A percentile compares a stretch with the other conserved stretches of the same genome.
Conservation (phyloP, 2,888 invertebrate genomes). For the Chrysolina haemoptera region DNA sequence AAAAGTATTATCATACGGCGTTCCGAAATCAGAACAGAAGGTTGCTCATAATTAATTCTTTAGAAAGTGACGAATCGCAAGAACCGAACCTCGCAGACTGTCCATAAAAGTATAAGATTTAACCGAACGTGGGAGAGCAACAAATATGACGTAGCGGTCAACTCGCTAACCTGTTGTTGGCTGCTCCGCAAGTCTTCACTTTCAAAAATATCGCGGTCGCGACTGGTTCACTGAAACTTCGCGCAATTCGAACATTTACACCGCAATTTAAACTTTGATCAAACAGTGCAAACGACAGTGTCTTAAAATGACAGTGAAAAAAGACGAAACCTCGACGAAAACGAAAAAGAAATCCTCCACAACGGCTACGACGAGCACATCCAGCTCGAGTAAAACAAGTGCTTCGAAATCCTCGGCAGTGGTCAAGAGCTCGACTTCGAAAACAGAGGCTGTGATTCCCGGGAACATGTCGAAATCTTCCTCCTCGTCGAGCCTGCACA, state of each 20-base stretch:
- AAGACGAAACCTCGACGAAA: slow-evolving; percentile 58
- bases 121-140: slow-evolving; percentile 60
- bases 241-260: slow-evolving; percentile 35
- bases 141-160: slow-evolving; percentile 57
- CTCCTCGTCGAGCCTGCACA: slow-evolving; percentile 66
- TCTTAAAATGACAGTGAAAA: slow-evolving; percentile 63
- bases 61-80: slow-evolving; percentile 62
- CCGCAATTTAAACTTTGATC: slow-evolving; percentile 52
- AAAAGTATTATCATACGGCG: slow-evolving; percentile 14
- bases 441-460: slow-evolving; percentile 48
- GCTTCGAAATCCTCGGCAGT: slow-evolving; percentile 56
- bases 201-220: slow-evolving; percentile 58
- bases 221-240: slow-evolving; percentile 47
- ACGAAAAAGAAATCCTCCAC: slow-evolving; percentile 59
- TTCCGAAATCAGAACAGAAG: slow-evolving; percentile 10
- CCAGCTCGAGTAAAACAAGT: slow-evolving; percentile 55
- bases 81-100: slow-evolving; percentile 55
- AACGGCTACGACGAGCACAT: slow-evolving; percentile 40
- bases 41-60: slow-evolving; percentile 29
- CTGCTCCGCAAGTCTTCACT: slow-evolving; percentile 50
- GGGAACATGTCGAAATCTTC: slow-evolving; percentile 64
- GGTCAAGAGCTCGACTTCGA: slow-evolving; percentile 47
- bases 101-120: slow-evolving; percentile 66
- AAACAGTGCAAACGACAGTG: slow-evolving; percentile 38
- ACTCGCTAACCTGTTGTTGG: slow-evolving; percentile 53